Evolutionary conservation across 2,888 invertebrate species (phyloP).

Genomic region (Trisateles emortualis): DNA sequence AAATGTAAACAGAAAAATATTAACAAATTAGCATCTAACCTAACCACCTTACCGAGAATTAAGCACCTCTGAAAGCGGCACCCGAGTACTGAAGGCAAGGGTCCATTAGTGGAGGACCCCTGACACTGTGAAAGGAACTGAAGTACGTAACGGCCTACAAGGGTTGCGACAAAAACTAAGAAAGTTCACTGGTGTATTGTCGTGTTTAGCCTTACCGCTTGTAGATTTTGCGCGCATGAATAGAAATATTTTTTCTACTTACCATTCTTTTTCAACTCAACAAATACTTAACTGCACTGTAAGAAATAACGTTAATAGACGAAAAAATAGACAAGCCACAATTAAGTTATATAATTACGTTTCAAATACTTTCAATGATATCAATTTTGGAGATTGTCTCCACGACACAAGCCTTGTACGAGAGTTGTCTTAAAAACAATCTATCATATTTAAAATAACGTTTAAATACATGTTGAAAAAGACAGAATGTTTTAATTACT

Average conservation of each 20-base stretch:
- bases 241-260: neutral
- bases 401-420: too few species aligned
- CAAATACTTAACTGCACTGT: too few species aligned
- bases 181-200: slow-evolving; percentile 22
- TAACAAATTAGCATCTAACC: slow-evolving; percentile 21
- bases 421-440: too few species aligned
- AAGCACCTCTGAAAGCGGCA: slow-evolving; percentile 53
- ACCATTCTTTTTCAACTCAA: neutral
- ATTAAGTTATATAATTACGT: too few species aligned
- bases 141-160: slow-evolving; percentile 48
- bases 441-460: too few species aligned
- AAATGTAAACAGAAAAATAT: neutral
- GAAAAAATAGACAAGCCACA: too few species aligned
- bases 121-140: slow-evolving; percentile 65
- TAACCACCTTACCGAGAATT: slow-evolving; percentile 14
- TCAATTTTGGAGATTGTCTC: too few species aligned
- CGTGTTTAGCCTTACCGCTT: slow-evolving; percentile 5
- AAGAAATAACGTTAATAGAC: too few species aligned
- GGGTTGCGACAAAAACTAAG: slow-evolving; percentile 39
- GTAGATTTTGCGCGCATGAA: slow-evolving; percentile 1
- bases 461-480: too few species aligned
- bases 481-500: too few species aligned
- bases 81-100: slow-evolving; percentile 54
- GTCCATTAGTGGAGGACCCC: slow-evolving; percentile 68
- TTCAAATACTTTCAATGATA: too few species aligned